These are phyloP conservation scores for Intellagama lesueurii DNA, from an alignment of 2,797 vertebrate species.

Conservation along the genomic window DNA sequence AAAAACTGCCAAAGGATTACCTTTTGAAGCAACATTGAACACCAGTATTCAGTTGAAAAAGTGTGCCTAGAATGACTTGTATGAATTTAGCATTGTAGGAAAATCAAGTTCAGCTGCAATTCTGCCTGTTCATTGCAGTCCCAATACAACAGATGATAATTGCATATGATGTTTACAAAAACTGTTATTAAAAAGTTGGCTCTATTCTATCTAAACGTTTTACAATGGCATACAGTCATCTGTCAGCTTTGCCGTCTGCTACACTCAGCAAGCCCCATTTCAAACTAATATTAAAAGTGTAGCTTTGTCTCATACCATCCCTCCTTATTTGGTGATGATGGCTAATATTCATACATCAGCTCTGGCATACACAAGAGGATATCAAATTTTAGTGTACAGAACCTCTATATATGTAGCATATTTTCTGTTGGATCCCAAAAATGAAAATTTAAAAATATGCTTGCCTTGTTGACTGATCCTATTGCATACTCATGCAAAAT, in stretches of 20 bases:
- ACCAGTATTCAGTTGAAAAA: background rate
- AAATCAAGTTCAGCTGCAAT: background rate
- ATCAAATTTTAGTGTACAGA: constrained; percentile 38
- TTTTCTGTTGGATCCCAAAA: constrained; percentile 36
- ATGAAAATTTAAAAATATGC: constrained; percentile 7
- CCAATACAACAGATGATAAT: background rate
- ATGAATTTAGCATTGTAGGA: background rate
- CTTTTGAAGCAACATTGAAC: background rate
- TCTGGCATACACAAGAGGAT: background rate
- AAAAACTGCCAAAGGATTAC: background rate
- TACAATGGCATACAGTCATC: background rate
- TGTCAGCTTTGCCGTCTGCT: background rate
- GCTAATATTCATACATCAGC: background rate
- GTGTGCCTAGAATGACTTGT: background rate
- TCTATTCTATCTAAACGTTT: background rate
- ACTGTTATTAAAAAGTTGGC: background rate
- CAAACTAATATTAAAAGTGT: background rate
- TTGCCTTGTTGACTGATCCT: background rate
- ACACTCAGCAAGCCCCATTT: background rate
- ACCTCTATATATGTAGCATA: constrained; percentile 32
- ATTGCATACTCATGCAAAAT: background rate
- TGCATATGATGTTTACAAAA: background rate
- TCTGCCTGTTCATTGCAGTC: background rate
- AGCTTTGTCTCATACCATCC: background rate
- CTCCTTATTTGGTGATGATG: background rate